phyloP scores from a whole-genome alignment of 2,797 vertebrate genomes.

The Gymnopithys bicolor region DNA sequence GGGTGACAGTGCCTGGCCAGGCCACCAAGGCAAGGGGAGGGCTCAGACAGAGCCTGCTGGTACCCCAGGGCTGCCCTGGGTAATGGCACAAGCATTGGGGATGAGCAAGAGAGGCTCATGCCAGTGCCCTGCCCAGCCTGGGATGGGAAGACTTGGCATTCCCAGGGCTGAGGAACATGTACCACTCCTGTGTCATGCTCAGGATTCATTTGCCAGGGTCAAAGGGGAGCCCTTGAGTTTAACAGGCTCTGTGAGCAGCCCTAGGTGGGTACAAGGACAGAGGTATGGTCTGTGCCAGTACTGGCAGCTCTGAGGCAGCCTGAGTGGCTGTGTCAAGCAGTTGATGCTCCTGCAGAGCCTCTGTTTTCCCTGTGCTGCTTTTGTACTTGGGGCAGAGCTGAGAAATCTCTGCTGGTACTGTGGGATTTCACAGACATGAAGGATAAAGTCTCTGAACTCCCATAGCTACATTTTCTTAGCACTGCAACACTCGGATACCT shows the following conservation, averaged over 20 bases:
- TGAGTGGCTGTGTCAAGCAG: not conserved
- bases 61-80: not conserved
- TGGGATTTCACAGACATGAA: constrained; percentile 34
- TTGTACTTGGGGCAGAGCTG: constrained; percentile 3
- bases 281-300: not conserved
- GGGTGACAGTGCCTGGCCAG: not conserved
- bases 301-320: rapidly evolving
- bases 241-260: not conserved
- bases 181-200: not conserved
- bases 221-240: rapidly evolving
- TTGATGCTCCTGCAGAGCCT: not conserved
- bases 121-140: rapidly evolving
- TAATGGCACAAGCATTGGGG: not conserved
- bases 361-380: not conserved
- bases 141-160: not conserved
- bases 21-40: too few relatives aligned
- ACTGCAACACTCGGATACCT: constrained; percentile 11
- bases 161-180: rapidly evolving
- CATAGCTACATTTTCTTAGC: constrained; percentile 44
- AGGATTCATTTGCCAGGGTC: not conserved
- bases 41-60: not conserved
- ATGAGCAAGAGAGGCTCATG: not conserved
- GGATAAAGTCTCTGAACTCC: constrained; percentile 42
- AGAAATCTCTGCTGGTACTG: constrained; percentile 12
- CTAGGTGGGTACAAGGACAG: rapidly evolving